A percentile compares a stretch with the other conserved stretches of the same genome.
These are phyloP conservation scores for Sebastes schlegelii DNA, from an alignment of 2,113 vertebrate genomes.

Conservation along the genomic window DNA sequence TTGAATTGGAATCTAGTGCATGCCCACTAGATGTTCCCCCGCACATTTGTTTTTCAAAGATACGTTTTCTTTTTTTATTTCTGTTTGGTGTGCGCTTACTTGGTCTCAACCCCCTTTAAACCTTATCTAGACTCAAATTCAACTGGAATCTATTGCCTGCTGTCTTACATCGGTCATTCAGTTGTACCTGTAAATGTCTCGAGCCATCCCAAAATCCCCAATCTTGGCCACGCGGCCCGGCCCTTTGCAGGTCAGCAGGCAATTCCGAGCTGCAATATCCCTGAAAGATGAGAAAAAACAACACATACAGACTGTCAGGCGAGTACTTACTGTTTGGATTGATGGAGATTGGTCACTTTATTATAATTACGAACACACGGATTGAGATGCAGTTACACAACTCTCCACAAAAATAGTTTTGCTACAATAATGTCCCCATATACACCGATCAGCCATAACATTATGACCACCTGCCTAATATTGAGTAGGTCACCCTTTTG, in stretches of 20 bases:
- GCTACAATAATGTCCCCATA: too few species aligned
- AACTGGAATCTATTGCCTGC: not conserved
- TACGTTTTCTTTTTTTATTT: not conserved
- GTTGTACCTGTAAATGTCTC: constrained; percentile 96
- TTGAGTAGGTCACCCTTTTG: too few species aligned
- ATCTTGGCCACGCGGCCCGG: constrained; percentile 95
- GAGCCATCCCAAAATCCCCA: constrained; percentile 98
- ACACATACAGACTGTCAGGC: not conserved
- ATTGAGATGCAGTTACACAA: too few species aligned
- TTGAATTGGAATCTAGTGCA: not conserved
- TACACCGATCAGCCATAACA: too few species aligned
- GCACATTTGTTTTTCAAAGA: constrained; percentile 1
- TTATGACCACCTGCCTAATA: too few species aligned
- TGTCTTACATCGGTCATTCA: not conserved
- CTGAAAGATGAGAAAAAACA: constrained; percentile 77
- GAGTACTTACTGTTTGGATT: not conserved
- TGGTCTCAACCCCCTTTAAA: not conserved
- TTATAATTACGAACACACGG: not conserved
- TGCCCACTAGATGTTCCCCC: not conserved
- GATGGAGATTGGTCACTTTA: not conserved
- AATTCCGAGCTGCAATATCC: constrained; percentile 98
- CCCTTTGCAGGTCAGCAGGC: constrained; percentile 95
- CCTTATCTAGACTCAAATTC: not conserved
- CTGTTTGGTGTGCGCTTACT: not conserved
- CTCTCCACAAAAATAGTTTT: too few species aligned